These are phyloP conservation scores for Creontiades dilutus DNA, from an alignment of 2,888 invertebrate genomes.

Conservation along the genomic window DNA sequence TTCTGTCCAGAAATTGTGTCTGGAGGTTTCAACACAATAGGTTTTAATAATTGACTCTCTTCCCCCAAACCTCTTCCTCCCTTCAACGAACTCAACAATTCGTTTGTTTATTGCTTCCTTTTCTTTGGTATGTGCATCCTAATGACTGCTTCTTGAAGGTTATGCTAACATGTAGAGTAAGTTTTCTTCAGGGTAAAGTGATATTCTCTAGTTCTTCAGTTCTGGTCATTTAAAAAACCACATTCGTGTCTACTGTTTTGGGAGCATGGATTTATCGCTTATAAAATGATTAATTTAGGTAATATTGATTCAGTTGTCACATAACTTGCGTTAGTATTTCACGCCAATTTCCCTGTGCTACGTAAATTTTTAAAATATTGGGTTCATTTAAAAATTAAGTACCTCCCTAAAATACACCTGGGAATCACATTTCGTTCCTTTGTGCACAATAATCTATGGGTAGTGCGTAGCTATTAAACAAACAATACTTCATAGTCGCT, in stretches of 20 bases:
- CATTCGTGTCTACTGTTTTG: neutral
- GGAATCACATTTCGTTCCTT: slow-evolving; percentile 2
- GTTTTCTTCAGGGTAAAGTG: neutral
- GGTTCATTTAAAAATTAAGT: too few relatives aligned
- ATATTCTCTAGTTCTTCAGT: too few relatives aligned
- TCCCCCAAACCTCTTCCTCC: neutral
- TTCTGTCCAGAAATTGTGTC: neutral
- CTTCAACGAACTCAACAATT: neutral
- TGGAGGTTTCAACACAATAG: neutral
- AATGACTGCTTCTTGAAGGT: neutral
- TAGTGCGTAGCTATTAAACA: neutral
- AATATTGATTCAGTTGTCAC: too few relatives aligned
- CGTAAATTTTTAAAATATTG: too few relatives aligned
- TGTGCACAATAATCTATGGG: neutral
- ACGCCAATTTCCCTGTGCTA: too few relatives aligned
- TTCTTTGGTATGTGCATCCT: neutral
- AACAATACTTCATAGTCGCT: neutral
- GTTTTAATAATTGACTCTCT: too few relatives aligned
- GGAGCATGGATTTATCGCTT: too few relatives aligned
- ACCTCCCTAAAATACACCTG: neutral
- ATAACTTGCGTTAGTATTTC: too few relatives aligned
- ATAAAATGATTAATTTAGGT: too few relatives aligned
- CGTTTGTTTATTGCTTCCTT: neutral
- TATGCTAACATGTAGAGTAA: neutral
- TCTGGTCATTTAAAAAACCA: neutral